These are phyloP conservation scores for Cheilosia grossa DNA, from an alignment of 2,888 invertebrate genomes.

Conservation along the genomic window DNA sequence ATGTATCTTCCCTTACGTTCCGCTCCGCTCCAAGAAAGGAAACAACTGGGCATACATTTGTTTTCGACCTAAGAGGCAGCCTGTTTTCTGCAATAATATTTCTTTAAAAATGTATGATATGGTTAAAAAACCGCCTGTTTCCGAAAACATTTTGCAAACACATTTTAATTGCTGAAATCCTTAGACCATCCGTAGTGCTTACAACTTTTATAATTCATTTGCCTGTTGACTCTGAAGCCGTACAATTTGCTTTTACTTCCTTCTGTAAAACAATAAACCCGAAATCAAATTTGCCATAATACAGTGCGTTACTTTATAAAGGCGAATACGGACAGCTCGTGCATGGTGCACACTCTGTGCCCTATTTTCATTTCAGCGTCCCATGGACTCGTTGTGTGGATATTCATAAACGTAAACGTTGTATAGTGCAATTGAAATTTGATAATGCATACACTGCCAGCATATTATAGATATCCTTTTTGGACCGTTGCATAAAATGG, in stretches of 20 bases:
- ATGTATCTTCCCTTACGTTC: too few relatives aligned
- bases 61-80: too few relatives aligned
- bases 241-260: slow-evolving; percentile 11
- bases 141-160: not conserved
- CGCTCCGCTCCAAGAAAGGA: too few relatives aligned
- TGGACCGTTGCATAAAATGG: slow-evolving; percentile 16
- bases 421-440: slow-evolving; percentile 56
- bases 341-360: slow-evolving; percentile 1
- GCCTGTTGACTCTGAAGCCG: slow-evolving; percentile 10
- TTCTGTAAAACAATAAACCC: slow-evolving; percentile 16
- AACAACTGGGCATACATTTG: too few relatives aligned
- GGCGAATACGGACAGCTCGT: not conserved
- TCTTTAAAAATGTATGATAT: not conserved
- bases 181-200: not conserved
- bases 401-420: not conserved
- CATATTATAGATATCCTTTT: slow-evolving; percentile 56
- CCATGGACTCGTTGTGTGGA: slow-evolving; percentile 25
- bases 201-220: slow-evolving; percentile 18
- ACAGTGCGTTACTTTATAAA: slow-evolving; percentile 21
- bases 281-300: slow-evolving; percentile 27
- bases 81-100: too few relatives aligned
- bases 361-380: slow-evolving; percentile 19
- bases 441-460: slow-evolving; percentile 42
- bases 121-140: not conserved
- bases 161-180: not conserved